Percentiles rank a stretch among this genome's conserved stretches.
These are phyloP conservation scores for Gymnobelideus leadbeateri DNA, from an alignment of 2,113 vertebrate species.

Conservation along the genomic window DNA sequence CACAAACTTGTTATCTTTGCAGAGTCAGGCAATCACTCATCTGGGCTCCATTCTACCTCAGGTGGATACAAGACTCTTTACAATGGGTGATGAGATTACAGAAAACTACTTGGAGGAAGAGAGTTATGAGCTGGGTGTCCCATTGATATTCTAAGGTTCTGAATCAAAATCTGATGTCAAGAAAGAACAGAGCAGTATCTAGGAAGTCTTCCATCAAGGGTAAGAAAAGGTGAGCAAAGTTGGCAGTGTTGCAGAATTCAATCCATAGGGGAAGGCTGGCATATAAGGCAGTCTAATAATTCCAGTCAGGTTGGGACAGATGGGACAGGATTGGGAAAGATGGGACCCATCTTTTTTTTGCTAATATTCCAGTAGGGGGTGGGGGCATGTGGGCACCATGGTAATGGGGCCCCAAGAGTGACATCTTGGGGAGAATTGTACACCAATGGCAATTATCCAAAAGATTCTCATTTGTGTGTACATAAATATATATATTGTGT, in stretches of 20 bases:
- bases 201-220: neutral
- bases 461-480: neutral
- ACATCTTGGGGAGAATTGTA: neutral
- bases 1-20: no score
- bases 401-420: neutral
- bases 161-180: neutral
- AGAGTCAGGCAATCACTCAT: no score
- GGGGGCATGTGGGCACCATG: neutral
- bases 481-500: no score
- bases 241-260: neutral
- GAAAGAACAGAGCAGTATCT: neutral
- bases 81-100: no score
- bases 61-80: no score
- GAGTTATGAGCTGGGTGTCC: no score
- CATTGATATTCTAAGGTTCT: no score
- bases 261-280: neutral
- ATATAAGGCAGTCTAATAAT: neutral
- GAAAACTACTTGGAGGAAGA: no score
- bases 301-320: neutral
- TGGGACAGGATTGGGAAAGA: no score
- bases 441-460: neutral
- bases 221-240: neutral
- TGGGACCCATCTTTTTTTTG: neutral
- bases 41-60: no score
- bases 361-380: neutral